A percentile compares a stretch with the other conserved stretches of the same genome.
Evolutionary conservation across 35 echinoderm and acorn worm species (phyloP).

Genomic region (Ophioderma brevispina): DNA sequence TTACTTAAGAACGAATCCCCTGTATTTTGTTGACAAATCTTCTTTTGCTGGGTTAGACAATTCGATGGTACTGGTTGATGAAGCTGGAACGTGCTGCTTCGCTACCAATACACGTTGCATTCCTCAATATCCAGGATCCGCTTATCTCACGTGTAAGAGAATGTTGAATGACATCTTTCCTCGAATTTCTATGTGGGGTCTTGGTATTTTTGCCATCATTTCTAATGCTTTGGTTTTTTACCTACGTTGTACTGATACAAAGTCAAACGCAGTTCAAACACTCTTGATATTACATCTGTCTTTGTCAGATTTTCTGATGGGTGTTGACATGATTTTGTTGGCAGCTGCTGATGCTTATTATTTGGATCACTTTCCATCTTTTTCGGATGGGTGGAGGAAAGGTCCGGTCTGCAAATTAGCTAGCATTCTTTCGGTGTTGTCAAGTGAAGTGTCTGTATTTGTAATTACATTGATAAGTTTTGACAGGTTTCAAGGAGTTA

Average conservation of each 20-base stretch:
- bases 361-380: background rate
- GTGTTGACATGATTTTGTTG: background rate
- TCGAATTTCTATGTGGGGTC: background rate
- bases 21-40: no score
- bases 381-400: background rate
- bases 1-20: no score
- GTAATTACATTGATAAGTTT: background rate
- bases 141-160: background rate
- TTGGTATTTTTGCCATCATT: background rate
- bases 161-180: background rate
- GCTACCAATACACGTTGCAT: background rate
- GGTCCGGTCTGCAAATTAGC: background rate
- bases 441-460: background rate
- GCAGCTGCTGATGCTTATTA: background rate
- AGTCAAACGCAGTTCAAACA: no score
- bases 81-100: background rate
- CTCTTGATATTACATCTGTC: background rate
- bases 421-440: background rate
- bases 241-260: no score
- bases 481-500: background rate
- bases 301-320: background rate
- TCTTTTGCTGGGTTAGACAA: no score
- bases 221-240: background rate
- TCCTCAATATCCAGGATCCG: background rate
- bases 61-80: background rate